Evolutionary conservation across 2,113 vertebrate species (phyloP), one percentile per base, ranked within the genome.

Genomic region (Tetrao urogallus): DNA sequence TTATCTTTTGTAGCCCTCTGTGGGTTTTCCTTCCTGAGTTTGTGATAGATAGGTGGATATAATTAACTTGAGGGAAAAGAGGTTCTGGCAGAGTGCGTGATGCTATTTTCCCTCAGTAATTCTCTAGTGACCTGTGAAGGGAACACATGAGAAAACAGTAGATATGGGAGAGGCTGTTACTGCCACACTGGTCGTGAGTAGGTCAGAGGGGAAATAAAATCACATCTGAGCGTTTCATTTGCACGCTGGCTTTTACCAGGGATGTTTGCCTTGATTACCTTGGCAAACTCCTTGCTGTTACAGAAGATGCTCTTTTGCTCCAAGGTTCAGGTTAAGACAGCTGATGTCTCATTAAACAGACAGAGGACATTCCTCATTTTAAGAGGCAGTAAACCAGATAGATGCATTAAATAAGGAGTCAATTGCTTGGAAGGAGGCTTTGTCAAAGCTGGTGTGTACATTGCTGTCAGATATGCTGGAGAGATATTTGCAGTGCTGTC

Each of bases 331-430:
- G 84, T 57, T 90, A 63, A 76, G 57, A 81, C 17, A 71, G 73
- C 66, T 28, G 60, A 30, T 27, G 24, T 73, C 48, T 95, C 60
- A 38, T 93, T 94, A 84, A 84, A 27, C 8, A 5, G 45, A 45
- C 2, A 11, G 36, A 83, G 32, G 65, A 71, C 80, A 11, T 57
- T 20, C 76, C 70, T 92, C 21, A 69, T 69, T 27, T 70, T 27
- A 34, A 19, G 32, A 70, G 84, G 69, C 19, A 72, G 48, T 32
- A 72, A 72, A 15, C 24, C 57, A 25, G 18, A 60, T 42, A 32
- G 6, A 43, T 50, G 90, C 24, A 40, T 92, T 92, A 92, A 74
- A 60, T 38, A 69, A 90, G 89, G 43, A 89, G 43, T 57, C 38
- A 83, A 11, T 96, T 93, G 77, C 20, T 86, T 60, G 69, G 20